phyloP scores from a whole-genome alignment of 2,113 vertebrate species.

The Cygnus atratus region DNA sequence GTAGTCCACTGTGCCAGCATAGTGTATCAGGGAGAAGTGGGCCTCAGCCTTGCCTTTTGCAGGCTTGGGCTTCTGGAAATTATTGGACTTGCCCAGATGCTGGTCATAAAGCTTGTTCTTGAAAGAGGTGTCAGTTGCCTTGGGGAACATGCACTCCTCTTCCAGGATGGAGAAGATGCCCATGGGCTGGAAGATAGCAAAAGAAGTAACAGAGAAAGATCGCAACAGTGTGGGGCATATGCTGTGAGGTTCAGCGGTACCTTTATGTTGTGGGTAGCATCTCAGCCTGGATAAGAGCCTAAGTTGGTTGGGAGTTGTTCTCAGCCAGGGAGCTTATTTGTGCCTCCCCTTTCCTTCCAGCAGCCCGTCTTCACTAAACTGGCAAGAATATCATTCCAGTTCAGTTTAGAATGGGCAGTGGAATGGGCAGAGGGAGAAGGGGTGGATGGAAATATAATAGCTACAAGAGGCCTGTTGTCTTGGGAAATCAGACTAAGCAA shows the following conservation, averaged over 20 bases:
- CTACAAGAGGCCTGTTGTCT: not conserved
- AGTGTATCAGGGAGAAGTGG: conserved; percentile 80
- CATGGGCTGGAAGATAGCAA: conserved; percentile 74
- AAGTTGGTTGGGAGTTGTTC: not conserved
- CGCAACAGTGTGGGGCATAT: not conserved
- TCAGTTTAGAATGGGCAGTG: not conserved
- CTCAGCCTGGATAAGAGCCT: not conserved
- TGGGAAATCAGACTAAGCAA: accelerated
- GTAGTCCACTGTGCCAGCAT: conserved; percentile 81
- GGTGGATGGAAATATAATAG: not conserved
- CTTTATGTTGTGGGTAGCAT: not conserved
- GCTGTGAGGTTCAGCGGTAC: not conserved
- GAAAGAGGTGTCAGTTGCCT: conserved; percentile 85
- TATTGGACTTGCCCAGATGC: conserved; percentile 78
- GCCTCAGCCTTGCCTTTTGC: conserved; percentile 79
- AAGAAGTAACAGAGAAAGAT: not conserved
- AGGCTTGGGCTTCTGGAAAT: conserved; percentile 81
- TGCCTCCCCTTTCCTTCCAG: not conserved
- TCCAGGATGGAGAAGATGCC: conserved; percentile 87
- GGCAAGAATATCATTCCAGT: accelerated
- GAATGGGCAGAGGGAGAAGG: not conserved
- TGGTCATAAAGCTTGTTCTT: conserved; percentile 87
- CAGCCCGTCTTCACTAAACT: not conserved
- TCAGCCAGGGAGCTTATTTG: not conserved
- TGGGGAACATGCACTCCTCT: conserved; percentile 90